phyloP scores from a whole-genome alignment of 2,888 invertebrate genomes.

The Aethes cnicana region DNA sequence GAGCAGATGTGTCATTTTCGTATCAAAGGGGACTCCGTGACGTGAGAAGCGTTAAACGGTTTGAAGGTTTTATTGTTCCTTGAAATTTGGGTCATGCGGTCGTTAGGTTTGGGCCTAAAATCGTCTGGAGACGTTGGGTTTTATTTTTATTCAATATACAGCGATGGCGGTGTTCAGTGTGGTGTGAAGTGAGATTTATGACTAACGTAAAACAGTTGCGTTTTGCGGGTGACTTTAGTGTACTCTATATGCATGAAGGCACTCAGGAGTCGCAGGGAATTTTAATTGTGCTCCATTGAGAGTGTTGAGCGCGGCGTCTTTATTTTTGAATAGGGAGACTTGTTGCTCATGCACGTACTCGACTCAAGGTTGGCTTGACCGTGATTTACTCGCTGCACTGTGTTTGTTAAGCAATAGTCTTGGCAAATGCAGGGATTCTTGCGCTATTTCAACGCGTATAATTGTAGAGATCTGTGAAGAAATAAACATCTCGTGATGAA shows the following conservation, averaged over 20 bases:
- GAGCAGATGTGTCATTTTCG: conserved; percentile 53
- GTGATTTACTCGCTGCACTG: conserved; percentile 47
- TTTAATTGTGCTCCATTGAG: conserved; percentile 78
- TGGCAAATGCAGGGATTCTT: conserved; percentile 45
- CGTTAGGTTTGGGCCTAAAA: conserved; percentile 51
- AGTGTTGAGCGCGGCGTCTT: conserved; percentile 60
- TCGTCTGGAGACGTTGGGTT: conserved; percentile 43
- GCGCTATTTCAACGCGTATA: conserved; percentile 48
- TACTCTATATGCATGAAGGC: conserved; percentile 61
- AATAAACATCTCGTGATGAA: conserved; percentile 1
- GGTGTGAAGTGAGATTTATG: conserved; percentile 69
- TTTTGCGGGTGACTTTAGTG: conserved; percentile 49
- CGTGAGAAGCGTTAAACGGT: conserved; percentile 64
- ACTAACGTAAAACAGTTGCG: conserved; percentile 61
- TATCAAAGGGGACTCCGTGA: conserved; percentile 54
- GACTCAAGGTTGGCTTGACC: conserved; percentile 49
- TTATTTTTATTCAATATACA: conserved; percentile 64
- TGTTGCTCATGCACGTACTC: conserved; percentile 56
- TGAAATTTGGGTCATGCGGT: conserved; percentile 52
- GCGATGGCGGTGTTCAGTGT: conserved; percentile 47
- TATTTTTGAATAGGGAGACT: conserved; percentile 67
- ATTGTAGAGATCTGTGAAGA: conserved; percentile 2
- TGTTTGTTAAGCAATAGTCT: conserved; percentile 45
- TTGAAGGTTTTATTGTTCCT: conserved; percentile 43
- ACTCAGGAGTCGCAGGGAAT: conserved; percentile 62